phyloP scores from a whole-genome alignment of 2,113 vertebrate species.

The Nothoprocta perdicaria region DNA sequence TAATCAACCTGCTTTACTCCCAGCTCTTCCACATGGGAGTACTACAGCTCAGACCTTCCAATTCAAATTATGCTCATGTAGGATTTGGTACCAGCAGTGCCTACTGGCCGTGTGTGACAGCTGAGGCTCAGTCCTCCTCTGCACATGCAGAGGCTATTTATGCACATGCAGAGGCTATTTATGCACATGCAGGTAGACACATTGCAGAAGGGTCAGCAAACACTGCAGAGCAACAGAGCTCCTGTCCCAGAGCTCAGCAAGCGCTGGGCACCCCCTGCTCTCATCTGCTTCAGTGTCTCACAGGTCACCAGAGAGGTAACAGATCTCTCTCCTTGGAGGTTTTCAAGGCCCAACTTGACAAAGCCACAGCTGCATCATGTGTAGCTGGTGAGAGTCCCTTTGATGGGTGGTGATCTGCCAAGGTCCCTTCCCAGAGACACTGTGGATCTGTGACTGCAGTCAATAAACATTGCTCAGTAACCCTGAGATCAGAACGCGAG shows the following conservation, averaged over 20 bases:
- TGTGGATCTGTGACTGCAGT: too few relatives aligned
- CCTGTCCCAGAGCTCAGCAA: neutral
- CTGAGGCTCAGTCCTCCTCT: neutral
- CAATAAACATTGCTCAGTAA: too few relatives aligned
- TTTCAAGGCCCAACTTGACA: too few relatives aligned
- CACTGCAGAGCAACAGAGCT: neutral
- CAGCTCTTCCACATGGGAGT: neutral
- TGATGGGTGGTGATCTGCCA: too few relatives aligned
- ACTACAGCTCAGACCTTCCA: neutral
- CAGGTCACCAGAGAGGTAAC: neutral
- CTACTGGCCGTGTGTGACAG: neutral
- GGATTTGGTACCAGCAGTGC: neutral
- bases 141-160: too few relatives aligned
- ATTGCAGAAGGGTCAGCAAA: neutral
- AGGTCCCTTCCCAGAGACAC: too few relatives aligned
- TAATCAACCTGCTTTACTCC: slow-evolving; percentile 27
- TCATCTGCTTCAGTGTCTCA: neutral
- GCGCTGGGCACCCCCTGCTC: neutral
- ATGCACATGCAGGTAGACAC: neutral
- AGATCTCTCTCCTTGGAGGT: too few relatives aligned
- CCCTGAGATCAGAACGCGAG: too few relatives aligned
- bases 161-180: neutral
- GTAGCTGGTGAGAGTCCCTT: too few relatives aligned
- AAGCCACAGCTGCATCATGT: too few relatives aligned
- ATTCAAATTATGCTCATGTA: neutral